phyloP scores from a whole-genome alignment of 2,113 vertebrate genomes.

The Hiodon tergisus region DNA sequence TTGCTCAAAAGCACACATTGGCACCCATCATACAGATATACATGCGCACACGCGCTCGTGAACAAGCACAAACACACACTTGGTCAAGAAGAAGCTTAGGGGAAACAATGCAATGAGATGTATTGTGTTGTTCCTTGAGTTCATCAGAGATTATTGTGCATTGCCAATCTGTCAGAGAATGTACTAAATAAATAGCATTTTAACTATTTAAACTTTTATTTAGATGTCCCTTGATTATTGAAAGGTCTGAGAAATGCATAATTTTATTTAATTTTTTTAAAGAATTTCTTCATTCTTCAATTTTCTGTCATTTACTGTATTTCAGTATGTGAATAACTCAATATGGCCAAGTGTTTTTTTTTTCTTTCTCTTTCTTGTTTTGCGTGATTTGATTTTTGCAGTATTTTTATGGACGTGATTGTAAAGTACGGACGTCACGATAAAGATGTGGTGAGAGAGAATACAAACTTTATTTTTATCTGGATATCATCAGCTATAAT shows the following conservation, averaged over 20 bases:
- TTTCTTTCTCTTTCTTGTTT: neutral
- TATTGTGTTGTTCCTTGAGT: neutral
- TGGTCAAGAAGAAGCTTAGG: neutral
- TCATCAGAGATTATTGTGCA: neutral
- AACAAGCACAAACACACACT: conserved; percentile 13
- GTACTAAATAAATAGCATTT: neutral
- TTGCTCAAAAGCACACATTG: conserved; percentile 31
- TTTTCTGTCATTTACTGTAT: neutral
- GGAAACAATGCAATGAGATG: neutral
- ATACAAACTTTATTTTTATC: conserved; percentile 13
- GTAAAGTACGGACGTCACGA: conserved; percentile 10
- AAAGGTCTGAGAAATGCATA: neutral
- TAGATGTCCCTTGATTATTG: neutral
- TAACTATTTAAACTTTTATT: neutral
- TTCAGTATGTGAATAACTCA: conserved; percentile 1
- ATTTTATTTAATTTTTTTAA: conserved; percentile 1
- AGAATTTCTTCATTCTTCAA: conserved; percentile 9
- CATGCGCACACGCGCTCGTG: neutral
- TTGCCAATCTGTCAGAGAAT: neutral
- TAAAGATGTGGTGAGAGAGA: conserved; percentile 4
- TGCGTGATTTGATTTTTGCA: neutral
- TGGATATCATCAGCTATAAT: conserved; percentile 8
- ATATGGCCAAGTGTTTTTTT: conserved; percentile 9
- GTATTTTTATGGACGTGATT: conserved; percentile 6
- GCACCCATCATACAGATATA: conserved; percentile 9